These are phyloP conservation scores for Calyptomena viridis DNA, from an alignment of 2,113 vertebrate species.

Conservation along the genomic window DNA sequence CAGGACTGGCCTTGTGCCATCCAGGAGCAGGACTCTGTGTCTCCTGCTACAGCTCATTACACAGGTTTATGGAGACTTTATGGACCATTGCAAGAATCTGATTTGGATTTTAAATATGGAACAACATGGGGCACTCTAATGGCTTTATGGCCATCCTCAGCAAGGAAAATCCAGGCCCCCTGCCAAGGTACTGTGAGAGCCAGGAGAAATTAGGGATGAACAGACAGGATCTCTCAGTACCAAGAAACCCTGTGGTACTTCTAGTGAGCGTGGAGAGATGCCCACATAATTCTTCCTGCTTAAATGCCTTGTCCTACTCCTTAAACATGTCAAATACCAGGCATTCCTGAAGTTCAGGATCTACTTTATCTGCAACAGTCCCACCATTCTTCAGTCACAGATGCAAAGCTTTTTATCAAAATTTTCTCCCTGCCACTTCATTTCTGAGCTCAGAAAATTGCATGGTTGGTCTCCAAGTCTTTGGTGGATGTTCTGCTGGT, in stretches of 20 bases:
- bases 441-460: not conserved
- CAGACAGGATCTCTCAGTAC: not conserved
- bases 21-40: not conserved
- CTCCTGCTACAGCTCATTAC: slow-evolving; percentile 12
- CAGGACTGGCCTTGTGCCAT: not conserved
- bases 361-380: not conserved
- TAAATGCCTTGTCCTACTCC: not conserved
- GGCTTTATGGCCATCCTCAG: not conserved
- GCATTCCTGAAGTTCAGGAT: not conserved
- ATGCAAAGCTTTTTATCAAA: not conserved
- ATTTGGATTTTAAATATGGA: not conserved
- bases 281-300: not conserved
- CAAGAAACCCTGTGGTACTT: not conserved
- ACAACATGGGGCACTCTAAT: not conserved
- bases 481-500: slow-evolving; percentile 3
- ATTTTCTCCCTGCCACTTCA: not conserved
- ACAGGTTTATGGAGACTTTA: slow-evolving; percentile 23
- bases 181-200: not conserved
- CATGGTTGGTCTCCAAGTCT: not conserved
- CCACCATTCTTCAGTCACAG: not conserved
- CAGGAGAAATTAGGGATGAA: not conserved
- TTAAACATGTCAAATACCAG: not conserved
- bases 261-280: not conserved
- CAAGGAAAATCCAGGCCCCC: not conserved
- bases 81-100: not conserved